Percentiles rank a stretch among this genome's conserved stretches.
phyloP scores from a whole-genome alignment of 1,140 invertebrate genomes.

The Tribolium castaneum region DNA sequence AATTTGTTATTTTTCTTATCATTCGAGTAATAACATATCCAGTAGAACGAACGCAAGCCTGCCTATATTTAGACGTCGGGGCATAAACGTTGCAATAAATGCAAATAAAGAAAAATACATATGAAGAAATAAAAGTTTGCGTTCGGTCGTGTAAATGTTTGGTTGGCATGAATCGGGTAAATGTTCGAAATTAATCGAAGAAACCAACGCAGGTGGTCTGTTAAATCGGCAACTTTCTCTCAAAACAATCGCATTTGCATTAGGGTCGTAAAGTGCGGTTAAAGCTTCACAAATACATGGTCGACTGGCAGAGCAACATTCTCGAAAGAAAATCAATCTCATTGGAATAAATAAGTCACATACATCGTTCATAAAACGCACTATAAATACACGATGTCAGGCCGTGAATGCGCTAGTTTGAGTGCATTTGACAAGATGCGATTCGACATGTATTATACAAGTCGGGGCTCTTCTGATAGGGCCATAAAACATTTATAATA shows the following conservation, averaged over 20 bases:
- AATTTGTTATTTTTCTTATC: background rate
- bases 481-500: conserved; percentile 53
- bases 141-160: background rate
- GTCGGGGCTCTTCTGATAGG: conserved; percentile 34
- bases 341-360: conserved; percentile 56
- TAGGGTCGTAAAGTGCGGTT: conserved; percentile 50
- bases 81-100: background rate
- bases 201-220: conserved; percentile 12
- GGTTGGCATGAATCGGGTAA: background rate
- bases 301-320: conserved; percentile 44
- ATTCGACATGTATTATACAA: conserved; percentile 49
- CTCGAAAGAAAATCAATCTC: conserved; percentile 57
- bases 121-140: conserved; percentile 5
- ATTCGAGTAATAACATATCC: background rate
- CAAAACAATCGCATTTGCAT: conserved; percentile 50
- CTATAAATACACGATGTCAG: conserved; percentile 56
- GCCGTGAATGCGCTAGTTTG: conserved; percentile 50
- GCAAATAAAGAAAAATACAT: background rate
- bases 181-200: conserved; percentile 10
- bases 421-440: conserved; percentile 49
- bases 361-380: conserved; percentile 53
- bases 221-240: conserved; percentile 17
- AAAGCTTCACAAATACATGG: conserved; percentile 43
- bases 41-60: background rate
- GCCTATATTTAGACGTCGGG: background rate